Conservation (phyloP, 2,888 invertebrate genomes). For the Apotomis turbidana region DNA sequence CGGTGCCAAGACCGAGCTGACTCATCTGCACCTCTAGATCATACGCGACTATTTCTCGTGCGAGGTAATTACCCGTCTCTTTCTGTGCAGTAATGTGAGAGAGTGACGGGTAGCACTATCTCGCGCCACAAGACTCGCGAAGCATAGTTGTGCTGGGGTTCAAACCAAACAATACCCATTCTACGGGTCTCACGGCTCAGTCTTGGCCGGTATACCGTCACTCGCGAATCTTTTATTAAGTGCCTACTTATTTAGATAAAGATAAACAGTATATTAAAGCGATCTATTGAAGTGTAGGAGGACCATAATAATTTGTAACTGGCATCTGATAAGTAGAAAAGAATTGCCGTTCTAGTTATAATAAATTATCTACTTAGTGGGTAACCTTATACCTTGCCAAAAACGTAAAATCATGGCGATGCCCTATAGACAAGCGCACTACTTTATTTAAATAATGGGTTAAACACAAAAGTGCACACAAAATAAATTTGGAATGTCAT, state of each 20-base stretch:
- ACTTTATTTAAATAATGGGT: neutral
- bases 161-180: slow-evolving; percentile 39
- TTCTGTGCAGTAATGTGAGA: too few species aligned
- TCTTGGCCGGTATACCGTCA: slow-evolving; percentile 15
- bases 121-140: too few species aligned
- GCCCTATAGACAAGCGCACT: too few species aligned
- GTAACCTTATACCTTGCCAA: neutral
- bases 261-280: slow-evolving; percentile 37
- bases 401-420: neutral
- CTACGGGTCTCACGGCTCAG: slow-evolving; percentile 28
- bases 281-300: slow-evolving; percentile 37
- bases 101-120: too few species aligned
- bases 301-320: slow-evolving; percentile 30
- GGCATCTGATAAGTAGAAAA: slow-evolving; percentile 33
- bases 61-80: too few species aligned
- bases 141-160: slow-evolving; percentile 11
- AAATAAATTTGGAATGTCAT: too few species aligned
- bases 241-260: slow-evolving; percentile 37
- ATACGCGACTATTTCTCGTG: too few species aligned
- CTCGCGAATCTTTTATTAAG: slow-evolving; percentile 34
- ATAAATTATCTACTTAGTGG: slow-evolving; percentile 20
- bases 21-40: slow-evolving; percentile 49
- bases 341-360: slow-evolving; percentile 28
- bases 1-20: slow-evolving; percentile 51
- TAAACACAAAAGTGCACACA: too few species aligned